Percentiles rank a stretch among this genome's conserved stretches.
These are phyloP conservation scores for Orius insidiosus DNA, from an alignment of 1,140 invertebrate species.

Conservation along the genomic window DNA sequence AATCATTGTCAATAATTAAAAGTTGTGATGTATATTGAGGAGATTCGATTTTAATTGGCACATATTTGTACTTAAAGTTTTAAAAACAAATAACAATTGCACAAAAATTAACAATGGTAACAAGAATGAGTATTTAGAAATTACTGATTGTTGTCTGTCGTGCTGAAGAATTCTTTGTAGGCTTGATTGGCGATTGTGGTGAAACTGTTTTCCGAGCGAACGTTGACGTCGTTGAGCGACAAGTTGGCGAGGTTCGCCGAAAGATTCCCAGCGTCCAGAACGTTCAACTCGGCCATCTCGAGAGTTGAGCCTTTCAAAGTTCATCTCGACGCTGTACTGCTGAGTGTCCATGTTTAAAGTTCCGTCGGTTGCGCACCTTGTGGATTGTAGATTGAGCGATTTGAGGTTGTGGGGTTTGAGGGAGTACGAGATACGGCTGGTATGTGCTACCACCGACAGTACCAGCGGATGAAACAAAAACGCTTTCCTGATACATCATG, in stretches of 20 bases:
- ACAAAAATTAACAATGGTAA: no score
- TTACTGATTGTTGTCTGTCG: no score
- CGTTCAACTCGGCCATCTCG: conserved; percentile 23
- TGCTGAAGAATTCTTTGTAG: no score
- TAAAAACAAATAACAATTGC: no score
- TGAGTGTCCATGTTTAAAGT: conserved; percentile 31
- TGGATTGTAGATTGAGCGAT: no score
- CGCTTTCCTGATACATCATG: not conserved
- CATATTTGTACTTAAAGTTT: no score
- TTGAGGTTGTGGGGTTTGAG: not conserved
- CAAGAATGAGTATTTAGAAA: no score
- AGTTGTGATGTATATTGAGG: no score
- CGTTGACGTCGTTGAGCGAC: conserved; percentile 16
- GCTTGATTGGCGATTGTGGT: conserved; percentile 18
- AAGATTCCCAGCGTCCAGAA: conserved; percentile 18
- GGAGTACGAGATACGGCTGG: not conserved
- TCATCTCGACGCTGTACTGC: conserved; percentile 22
- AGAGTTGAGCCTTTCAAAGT: conserved; percentile 25
- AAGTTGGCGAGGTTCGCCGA: conserved; percentile 22
- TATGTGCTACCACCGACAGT: not conserved
- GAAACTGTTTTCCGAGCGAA: conserved; percentile 26
- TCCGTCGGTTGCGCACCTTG: conserved; percentile 23
- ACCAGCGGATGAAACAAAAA: not conserved
- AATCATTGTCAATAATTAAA: no score
- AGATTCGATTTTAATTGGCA: no score